Evolutionary conservation across 1,140 invertebrate genomes (phyloP), one percentile per base, ranked within the genome.

Genomic region (Danaus plexippus): DNA sequence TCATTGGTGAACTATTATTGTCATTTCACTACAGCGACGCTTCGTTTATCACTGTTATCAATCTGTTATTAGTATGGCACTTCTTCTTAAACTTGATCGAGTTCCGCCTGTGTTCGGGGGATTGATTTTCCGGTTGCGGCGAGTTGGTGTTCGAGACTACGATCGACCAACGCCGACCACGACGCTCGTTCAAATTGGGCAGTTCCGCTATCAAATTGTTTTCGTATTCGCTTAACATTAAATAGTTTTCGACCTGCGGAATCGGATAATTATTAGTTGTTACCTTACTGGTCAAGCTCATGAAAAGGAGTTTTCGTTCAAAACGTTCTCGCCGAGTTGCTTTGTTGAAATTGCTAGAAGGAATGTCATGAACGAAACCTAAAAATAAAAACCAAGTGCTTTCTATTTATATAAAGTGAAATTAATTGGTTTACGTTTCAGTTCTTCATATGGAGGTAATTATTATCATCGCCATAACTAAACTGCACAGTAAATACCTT

Each of bases 201-300:
- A 93, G 90, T 75, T 94, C 92, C 1, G 92, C 93, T 64, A 94
- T 94, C 40, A 95, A 81, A 80, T 95, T 95, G 80, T 96, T 95
- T 75, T 96, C 94, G 79, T 94, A 95, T 80, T 96, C 94, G 59
- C 93, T 94, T 43, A 95, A 89, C 93, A 96, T 95, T 60, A 96
- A 84, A 77, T 94, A 95, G 81, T 96, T 95, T 80, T 95, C 94
- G 32, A 91, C 90, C 87, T 90, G 80, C 45, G 22, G 7, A 32
- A 32, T 32, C 5, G 7, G 5, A 32, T 32, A 3, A 32, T 4
- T 32, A 32, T 32, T 32, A 32, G 2, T 32, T 32, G 0, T 3
- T 32, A 32, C 18, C 18, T 22, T 2, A 32, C 22, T 32, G 5
- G 22, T 32, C 22, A 32, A 22, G 4, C 22, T 7, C 22, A 6